A percentile compares a stretch with the other conserved stretches of the same genome.
Evolutionary conservation across 1,140 invertebrate genomes (phyloP).

Genomic region (Lycorma delicatula): DNA sequence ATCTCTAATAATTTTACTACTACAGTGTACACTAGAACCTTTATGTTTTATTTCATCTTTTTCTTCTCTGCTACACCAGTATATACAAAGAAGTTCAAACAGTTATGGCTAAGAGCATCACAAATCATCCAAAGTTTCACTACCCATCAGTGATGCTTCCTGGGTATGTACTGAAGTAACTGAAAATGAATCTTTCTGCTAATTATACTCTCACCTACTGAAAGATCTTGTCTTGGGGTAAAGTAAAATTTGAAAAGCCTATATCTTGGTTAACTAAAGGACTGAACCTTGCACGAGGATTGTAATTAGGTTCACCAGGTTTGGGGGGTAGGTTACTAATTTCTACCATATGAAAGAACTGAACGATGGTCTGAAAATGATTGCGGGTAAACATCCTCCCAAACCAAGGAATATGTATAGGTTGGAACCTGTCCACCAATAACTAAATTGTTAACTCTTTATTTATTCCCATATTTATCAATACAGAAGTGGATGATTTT

Average conservation of each 20-base stretch:
- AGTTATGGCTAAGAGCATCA: not conserved
- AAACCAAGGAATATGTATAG: conserved; percentile 6
- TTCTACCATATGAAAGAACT: conserved; percentile 14
- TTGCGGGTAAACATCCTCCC: conserved; percentile 10
- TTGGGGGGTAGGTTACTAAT: not conserved
- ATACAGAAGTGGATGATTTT: not conserved
- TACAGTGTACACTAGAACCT: too few species aligned
- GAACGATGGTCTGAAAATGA: conserved; percentile 7
- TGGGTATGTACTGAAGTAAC: conserved; percentile 15
- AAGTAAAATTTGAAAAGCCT: not conserved
- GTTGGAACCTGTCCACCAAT: not conserved
- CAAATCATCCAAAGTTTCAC: conserved; percentile 17
- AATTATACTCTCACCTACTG: conserved; percentile 17
- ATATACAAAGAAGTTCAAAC: conserved; percentile 9
- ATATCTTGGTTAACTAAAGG: conserved; percentile 7
- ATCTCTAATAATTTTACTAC: too few species aligned
- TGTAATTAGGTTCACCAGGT: not conserved
- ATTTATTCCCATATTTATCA: conserved; percentile 8
- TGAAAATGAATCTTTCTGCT: conserved; percentile 10
- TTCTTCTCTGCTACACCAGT: not conserved
- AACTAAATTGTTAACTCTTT: not conserved
- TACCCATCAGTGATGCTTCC: conserved; percentile 18
- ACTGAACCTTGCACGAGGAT: conserved; percentile 8
- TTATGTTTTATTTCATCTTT: too few species aligned
- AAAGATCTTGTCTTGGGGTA: conserved; percentile 6